These are phyloP conservation scores for Monodelphis domestica DNA, from an alignment of 2,797 vertebrate genomes.

Conservation along the genomic window DNA sequence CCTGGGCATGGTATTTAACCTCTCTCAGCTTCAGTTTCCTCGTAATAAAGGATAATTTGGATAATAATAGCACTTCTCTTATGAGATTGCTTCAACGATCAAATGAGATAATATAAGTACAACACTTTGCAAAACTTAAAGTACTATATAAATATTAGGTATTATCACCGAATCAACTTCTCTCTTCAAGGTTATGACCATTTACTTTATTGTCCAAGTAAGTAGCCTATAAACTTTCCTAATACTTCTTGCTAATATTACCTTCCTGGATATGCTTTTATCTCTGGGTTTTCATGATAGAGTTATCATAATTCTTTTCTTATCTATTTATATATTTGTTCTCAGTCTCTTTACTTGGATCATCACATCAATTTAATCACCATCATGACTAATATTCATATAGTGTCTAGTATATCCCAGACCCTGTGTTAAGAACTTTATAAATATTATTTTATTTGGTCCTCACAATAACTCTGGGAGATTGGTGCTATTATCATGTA, in stretches of 20 bases:
- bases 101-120: too few species aligned
- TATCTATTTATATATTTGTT: background rate
- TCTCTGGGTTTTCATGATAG: background rate
- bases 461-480: background rate
- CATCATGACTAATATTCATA: background rate
- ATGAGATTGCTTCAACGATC: too few species aligned
- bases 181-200: background rate
- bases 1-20: background rate
- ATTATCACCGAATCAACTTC: background rate
- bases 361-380: background rate
- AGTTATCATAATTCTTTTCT: background rate
- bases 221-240: background rate
- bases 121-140: too few species aligned
- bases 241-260: background rate
- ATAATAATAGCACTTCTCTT: too few species aligned
- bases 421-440: background rate
- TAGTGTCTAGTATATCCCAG: background rate
- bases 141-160: too few species aligned
- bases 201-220: background rate
- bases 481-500: too few species aligned
- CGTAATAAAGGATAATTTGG: too few species aligned
- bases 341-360: background rate
- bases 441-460: background rate
- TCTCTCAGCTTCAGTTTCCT: too few species aligned
- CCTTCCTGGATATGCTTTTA: background rate